A percentile compares a stretch with the other conserved stretches of the same genome.
These are phyloP conservation scores for Andrena hattorfiana DNA, from an alignment of 2,888 invertebrate species.

Conservation along the genomic window DNA sequence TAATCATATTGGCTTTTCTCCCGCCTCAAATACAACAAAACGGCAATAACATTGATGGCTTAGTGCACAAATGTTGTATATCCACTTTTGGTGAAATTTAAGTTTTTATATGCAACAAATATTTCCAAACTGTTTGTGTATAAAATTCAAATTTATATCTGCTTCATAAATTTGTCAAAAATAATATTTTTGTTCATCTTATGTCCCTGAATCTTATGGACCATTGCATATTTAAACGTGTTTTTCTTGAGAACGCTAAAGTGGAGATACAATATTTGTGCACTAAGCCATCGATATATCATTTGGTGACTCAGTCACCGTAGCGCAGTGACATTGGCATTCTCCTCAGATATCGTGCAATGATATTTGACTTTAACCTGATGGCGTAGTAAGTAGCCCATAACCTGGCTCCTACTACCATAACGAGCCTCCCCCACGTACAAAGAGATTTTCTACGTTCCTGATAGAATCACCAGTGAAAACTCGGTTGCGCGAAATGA, in stretches of 20 bases:
- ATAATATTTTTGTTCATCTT: too few relatives aligned
- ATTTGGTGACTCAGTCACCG: conserved; percentile 39
- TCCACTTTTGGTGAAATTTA: too few relatives aligned
- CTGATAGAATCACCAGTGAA: conserved; percentile 79
- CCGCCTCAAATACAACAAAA: background rate
- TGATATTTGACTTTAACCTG: conserved; percentile 57
- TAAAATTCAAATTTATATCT: too few relatives aligned
- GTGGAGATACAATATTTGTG: too few relatives aligned
- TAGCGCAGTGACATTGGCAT: conserved; percentile 53
- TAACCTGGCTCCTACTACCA: conserved; percentile 80
- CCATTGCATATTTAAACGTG: too few relatives aligned
- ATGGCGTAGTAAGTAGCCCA: conserved; percentile 81
- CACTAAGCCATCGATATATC: background rate
- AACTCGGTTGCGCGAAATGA: conserved; percentile 71
- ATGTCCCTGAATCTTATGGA: background rate
- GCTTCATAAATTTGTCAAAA: too few relatives aligned
- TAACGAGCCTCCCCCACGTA: conserved; percentile 77
- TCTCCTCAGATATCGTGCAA: conserved; percentile 38
- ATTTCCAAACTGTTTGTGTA: too few relatives aligned
- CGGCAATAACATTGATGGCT: conserved; percentile 8
- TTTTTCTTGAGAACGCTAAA: too few relatives aligned
- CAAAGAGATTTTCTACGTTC: conserved; percentile 78
- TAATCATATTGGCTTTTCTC: conserved; percentile 10
- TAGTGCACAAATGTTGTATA: too few relatives aligned
- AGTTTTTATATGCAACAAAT: too few relatives aligned